A percentile compares a stretch with the other conserved stretches of the same genome.
Conservation (phyloP, 2,888 invertebrate genomes). For the Bellardia pandia region DNA sequence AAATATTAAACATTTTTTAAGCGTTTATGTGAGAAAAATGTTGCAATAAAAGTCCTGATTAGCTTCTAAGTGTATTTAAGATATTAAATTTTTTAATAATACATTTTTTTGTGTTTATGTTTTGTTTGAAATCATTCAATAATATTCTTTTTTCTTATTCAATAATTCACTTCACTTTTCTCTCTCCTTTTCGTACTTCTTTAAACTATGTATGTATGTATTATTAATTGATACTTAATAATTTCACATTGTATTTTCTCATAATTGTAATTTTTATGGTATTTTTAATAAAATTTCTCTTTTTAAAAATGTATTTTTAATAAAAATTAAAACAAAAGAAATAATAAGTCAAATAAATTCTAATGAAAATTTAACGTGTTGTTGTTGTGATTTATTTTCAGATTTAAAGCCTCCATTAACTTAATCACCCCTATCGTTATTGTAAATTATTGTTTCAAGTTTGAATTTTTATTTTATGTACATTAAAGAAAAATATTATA, state of each 20-base stretch:
- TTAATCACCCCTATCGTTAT: too few species aligned
- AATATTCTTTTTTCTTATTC: slow-evolving; percentile 39
- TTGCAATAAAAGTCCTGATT: slow-evolving; percentile 76
- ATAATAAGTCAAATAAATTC: slow-evolving; percentile 69
- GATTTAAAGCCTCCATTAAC: too few species aligned
- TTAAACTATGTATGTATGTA: background rate
- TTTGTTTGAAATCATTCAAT: slow-evolving; percentile 60
- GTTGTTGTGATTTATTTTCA: background rate
- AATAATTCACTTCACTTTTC: slow-evolving; percentile 35
- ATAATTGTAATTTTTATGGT: slow-evolving; percentile 66
- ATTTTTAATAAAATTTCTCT: slow-evolving; percentile 72
- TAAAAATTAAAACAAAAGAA: slow-evolving; percentile 67
- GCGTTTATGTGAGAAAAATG: slow-evolving; percentile 70
- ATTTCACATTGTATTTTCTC: slow-evolving; percentile 56
- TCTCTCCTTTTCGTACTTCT: slow-evolving; percentile 33
- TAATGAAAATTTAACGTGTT: slow-evolving; percentile 36
- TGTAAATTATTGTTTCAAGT: too few species aligned
- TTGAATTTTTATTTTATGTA: too few species aligned
- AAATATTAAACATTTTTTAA: slow-evolving; percentile 66
- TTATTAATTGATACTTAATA: slow-evolving; percentile 32
- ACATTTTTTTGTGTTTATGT: slow-evolving; percentile 64
- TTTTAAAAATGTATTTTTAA: slow-evolving; percentile 71
- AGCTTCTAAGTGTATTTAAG: slow-evolving; percentile 76
- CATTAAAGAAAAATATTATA: too few species aligned
- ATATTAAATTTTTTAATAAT: slow-evolving; percentile 70